Evolutionary conservation across 2,888 invertebrate species (phyloP), one percentile per base, ranked within the genome.

Genomic region (Pheosia tremula): DNA sequence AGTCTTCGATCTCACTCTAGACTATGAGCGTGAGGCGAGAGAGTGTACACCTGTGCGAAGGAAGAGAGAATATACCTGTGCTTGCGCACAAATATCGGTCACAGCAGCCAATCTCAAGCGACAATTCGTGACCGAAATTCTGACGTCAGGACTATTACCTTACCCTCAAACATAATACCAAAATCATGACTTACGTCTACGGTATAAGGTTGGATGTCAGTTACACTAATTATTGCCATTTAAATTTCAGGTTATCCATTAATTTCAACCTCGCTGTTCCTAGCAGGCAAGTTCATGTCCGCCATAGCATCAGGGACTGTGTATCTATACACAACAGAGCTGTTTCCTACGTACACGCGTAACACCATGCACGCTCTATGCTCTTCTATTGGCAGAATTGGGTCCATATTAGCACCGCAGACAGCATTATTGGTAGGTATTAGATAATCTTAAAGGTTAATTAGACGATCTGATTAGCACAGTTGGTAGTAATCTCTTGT

Each of bases 301-400:
- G 91, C 94, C 13, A 94, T 95, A 37, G 94, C 94, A 0, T 90
- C 94, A 58, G 90, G 95, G 3, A 90, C 93, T 4, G 79, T 95
- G 47, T 95, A 95, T 76, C 89, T 95, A 70, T 96, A 72, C 4
- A 71, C 70, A 1, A 59, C 72, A 0, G 69, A 71, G 11, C 41
- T 71, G 3, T 71, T 95, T 75, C 96, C 96, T 0, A 96, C 96
- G 5, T 94, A 93, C 66, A 88, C 95, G 0, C 88, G 96, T 10
- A 95, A 95, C 75, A 94, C 95, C 38, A 86, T 95, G 69, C 88
- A 95, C 52, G 95, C 94, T 0, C 85, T 92, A 13, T 95, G 95
- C 79, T 95, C 95, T 3, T 95, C 95, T 83, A 89, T 95, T 58
- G 95, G 73, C 6, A 60, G 71, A 9, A 69, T 95, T 57, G 95